These are phyloP conservation scores for Uromys caudimaculatus DNA, from an alignment of 2,797 vertebrate genomes.

Conservation along the genomic window DNA sequence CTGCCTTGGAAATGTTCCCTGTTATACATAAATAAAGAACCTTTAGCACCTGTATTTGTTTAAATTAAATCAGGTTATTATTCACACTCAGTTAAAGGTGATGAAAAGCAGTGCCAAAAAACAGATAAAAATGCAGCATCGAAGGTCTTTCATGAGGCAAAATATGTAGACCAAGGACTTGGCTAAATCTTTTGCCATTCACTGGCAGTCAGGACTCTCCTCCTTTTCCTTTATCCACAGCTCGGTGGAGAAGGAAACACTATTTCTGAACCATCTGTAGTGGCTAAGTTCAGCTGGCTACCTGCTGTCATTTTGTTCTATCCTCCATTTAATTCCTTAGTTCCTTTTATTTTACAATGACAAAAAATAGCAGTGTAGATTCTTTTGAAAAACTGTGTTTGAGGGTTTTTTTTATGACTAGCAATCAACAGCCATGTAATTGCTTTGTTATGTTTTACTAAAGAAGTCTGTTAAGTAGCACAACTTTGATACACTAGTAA, in stretches of 20 bases:
- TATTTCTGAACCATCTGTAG: constrained; percentile 92
- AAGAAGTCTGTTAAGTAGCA: constrained; percentile 92
- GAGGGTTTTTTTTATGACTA: constrained; percentile 87
- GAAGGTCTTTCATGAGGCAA: constrained; percentile 85
- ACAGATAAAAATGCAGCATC: constrained; percentile 86
- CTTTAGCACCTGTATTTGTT: constrained; percentile 83
- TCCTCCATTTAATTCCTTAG: constrained; percentile 89
- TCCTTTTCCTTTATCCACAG: constrained; percentile 90
- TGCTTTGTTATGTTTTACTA: constrained; percentile 92
- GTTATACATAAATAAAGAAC: constrained; percentile 82
- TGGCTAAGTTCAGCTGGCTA: constrained; percentile 88
- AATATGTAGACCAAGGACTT: constrained; percentile 86
- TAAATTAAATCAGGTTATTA: constrained; percentile 82
- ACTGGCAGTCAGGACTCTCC: constrained; percentile 87
- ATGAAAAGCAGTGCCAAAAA: constrained; percentile 85
- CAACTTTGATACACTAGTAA: constrained; percentile 93
- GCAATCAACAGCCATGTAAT: constrained; percentile 91
- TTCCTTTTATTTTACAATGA: constrained; percentile 92
- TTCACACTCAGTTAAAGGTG: constrained; percentile 81
- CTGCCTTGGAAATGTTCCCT: constrained; percentile 75
- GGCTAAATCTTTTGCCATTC: constrained; percentile 90
- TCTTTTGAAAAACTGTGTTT: constrained; percentile 91
- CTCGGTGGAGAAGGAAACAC: constrained; percentile 90
- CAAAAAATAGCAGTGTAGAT: constrained; percentile 92
- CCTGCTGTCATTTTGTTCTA: constrained; percentile 91